Base-by-base conservation (phyloP, 2,888 invertebrate genomes). In the Odontomyia ornata region DNA sequence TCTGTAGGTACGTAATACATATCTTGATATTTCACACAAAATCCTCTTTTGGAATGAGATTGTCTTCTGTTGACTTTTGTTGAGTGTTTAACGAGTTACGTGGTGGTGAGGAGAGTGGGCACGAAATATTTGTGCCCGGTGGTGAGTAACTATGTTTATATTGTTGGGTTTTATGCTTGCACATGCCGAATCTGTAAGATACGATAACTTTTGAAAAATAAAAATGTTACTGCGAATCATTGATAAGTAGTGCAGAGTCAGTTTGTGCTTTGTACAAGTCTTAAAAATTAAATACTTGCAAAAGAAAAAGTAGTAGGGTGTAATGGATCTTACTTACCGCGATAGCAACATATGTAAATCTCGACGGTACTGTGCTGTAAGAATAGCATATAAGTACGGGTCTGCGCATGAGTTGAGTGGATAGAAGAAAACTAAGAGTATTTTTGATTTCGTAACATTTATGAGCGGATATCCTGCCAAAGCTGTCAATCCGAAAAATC, bases 321-420 rank as follows among this genome's bases (percentile, higher is more conserved):
- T n/a, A n/a, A n/a, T n/a, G n/a, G n/a, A n/a, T n/a, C n/a, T 62
- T 21, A 76, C 89, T 81, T 88, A 93, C 88, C 91, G 90, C 1
- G 92, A 90, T 69, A 94, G 86, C 56, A 94, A 84, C 13, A 89
- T 88, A 75, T 91, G 89, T 25, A 94, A 88, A 84, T 96, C 95
- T 81, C 91, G 89, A 57, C 95, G 89, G 84, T 95, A 96, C 85
- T 95, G 95, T 79, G 95, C 92, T 7, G 96, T 97, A 83, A 96
- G 88, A 81, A 97, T 94, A 21, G 95, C 96, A 86, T 97, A 97
- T 1, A 97, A 88, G 88, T 96, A 96, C 0, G 97, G 97, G 87
- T 97, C 96, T 52, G 96, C 95, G 84, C 95, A 96, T 0, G 96
- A 94, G 86, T 97, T 97, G 79, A 97, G 87, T 0, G 97, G 97